Conservation (phyloP, 2,888 invertebrate species). For the Alloplasta piceator region DNA sequence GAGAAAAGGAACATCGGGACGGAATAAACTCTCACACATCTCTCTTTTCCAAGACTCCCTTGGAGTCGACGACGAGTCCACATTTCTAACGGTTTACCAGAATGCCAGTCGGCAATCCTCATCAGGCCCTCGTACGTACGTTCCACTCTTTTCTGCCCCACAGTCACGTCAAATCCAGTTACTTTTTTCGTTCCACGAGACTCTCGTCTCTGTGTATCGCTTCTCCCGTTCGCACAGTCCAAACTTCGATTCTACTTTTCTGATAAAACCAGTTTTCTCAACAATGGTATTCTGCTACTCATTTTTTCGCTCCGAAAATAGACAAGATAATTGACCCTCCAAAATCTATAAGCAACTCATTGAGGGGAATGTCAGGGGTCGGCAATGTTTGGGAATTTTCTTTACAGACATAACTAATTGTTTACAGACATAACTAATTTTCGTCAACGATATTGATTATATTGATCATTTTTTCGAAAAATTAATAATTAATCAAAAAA, state of each 20-base stretch:
- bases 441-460: too few species aligned
- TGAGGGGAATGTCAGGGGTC: too few species aligned
- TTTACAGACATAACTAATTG: background rate
- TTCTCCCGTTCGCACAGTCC: background rate
- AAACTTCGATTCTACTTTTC: background rate
- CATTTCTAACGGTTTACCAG: slow-evolving; percentile 53
- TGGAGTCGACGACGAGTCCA: slow-evolving; percentile 9
- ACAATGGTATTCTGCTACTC: background rate
- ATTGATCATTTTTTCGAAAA: too few species aligned
- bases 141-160: slow-evolving; percentile 4
- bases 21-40: slow-evolving; percentile 18
- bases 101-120: slow-evolving; percentile 40
- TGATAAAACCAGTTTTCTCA: slow-evolving; percentile 4
- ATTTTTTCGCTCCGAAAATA: background rate
- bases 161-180: slow-evolving; percentile 46
- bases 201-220: slow-evolving; percentile 4
- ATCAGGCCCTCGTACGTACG: slow-evolving; percentile 7
- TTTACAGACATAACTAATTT: too few species aligned
- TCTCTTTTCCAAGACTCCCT: slow-evolving; percentile 29
- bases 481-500: too few species aligned
- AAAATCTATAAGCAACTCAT: too few species aligned
- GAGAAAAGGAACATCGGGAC: slow-evolving; percentile 38
- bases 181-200: slow-evolving; percentile 12
- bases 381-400: background rate
- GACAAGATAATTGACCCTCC: too few species aligned